Base-by-base conservation (phyloP, 2,888 invertebrate genomes). In the Drosophila cyrtoloma region DNA sequence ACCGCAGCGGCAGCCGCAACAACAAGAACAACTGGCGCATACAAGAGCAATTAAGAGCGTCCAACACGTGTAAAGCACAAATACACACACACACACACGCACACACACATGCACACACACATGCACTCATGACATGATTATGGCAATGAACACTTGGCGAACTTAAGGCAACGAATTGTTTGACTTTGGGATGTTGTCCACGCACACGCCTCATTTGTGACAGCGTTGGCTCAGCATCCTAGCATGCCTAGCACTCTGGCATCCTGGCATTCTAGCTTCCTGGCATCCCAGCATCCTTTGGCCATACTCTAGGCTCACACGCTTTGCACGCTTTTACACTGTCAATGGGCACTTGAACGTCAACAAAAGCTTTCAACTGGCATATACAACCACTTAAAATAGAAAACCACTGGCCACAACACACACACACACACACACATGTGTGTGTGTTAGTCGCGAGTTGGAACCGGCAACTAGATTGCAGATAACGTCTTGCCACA, bases 341-440 rank as follows among this genome's bases (percentile, higher is more conserved):
- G 76, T 90, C 86, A 83, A 86, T 86, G 89, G 80, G 81, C 86
- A 90, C 86, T 86, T 88, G 90, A 83, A 83, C 88, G 86, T 90
- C 90, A 90, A 83, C 86, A 88, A 86, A 90, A 79, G 86, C 90
- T 86, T 88, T 89, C 86, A 79, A 75, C 90, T 85, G 86, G 86
- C 89, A 83, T 86, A 90, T 83, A 86, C 86, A 86, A 90, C 86
- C 86, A 86, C 86, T 86, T 90, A 90, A 83, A 90, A 86, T 75
- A 81, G 90, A 78, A 82, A 73, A 77, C 85, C 82, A 71, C 59
- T 82, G 85, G 50, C 71, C 79, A 62, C 53, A 44, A 64, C 50
- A 52, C 47, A 53, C 61, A 56, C 58, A 44, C 59, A 56, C 30
- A 60, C 63, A 44, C 33, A 57, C 58, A 56, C 53, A 60, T 10